Conservation (phyloP, 2,888 invertebrate genomes). For the Drosophila eohydei region DNA sequence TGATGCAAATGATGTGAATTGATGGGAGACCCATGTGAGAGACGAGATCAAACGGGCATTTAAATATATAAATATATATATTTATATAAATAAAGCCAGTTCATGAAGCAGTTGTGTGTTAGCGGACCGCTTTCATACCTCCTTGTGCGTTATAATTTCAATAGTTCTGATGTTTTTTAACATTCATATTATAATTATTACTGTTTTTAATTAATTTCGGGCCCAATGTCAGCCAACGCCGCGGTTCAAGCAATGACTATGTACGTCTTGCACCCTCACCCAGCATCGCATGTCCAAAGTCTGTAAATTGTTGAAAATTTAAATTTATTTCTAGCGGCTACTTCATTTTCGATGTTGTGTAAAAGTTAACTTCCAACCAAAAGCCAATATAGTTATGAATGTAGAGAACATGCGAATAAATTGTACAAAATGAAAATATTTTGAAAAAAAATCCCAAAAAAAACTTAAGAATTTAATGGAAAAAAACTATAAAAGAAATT, state of each 20-base stretch:
- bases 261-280: not conserved
- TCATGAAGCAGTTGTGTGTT: conserved; percentile 25
- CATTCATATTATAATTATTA: conserved; percentile 21
- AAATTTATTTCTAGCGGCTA: not conserved
- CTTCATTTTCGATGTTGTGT: conserved; percentile 26
- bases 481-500: not conserved
- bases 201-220: conserved; percentile 37
- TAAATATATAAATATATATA: not conserved
- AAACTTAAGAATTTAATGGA: not conserved
- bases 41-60: conserved; percentile 20
- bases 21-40: conserved; percentile 13
- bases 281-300: not conserved
- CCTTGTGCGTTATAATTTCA: conserved; percentile 45
- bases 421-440: conserved; percentile 42
- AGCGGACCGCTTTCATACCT: conserved; percentile 30
- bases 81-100: conserved; percentile 5
- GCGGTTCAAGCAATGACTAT: conserved; percentile 12
- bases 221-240: conserved; percentile 26
- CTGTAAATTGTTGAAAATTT: not conserved
- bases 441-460: conserved; percentile 1
- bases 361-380: conserved; percentile 21
- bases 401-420: conserved; percentile 42
- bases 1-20: conserved; percentile 13
- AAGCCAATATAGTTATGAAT: conserved; percentile 26
- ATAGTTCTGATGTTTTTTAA: conserved; percentile 42